A percentile compares a stretch with the other conserved stretches of the same genome.
Conservation (phyloP, 2,888 invertebrate species). For the Eupithecia subfuscata region DNA sequence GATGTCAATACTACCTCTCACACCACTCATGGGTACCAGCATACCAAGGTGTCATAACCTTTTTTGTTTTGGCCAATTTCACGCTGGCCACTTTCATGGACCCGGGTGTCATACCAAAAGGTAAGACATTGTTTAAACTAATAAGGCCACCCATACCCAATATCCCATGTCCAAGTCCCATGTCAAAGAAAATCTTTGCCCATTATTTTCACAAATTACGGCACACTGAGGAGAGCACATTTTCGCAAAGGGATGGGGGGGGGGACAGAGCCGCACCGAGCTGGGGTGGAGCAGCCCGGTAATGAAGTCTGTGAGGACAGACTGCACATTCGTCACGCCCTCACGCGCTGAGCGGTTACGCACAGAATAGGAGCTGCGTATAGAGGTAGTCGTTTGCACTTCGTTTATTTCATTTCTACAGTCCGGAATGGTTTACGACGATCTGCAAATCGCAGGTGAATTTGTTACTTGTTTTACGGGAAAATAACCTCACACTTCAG, state of each 20-base stretch:
- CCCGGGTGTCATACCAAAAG: slow-evolving; percentile 99
- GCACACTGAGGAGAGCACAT: no score
- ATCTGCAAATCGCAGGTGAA: slow-evolving; percentile 7
- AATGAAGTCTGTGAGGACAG: no score
- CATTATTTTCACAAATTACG: no score
- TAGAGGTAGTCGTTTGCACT: slow-evolving; percentile 30
- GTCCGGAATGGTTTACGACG: slow-evolving; percentile 2
- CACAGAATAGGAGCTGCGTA: slow-evolving; percentile 45
- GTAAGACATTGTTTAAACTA: slow-evolving; percentile 73
- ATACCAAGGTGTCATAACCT: slow-evolving; percentile 96
- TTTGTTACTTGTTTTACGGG: neutral
- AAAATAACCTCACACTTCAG: neutral
- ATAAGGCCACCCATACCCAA: no score
- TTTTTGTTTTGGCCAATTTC: slow-evolving; percentile 99
- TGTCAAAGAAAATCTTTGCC: no score
- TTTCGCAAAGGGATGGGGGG: no score
- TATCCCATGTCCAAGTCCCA: no score
- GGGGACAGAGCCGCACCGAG: no score
- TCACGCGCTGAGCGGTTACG: slow-evolving; percentile 32
- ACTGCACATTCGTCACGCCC: slow-evolving; percentile 54
- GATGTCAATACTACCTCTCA: slow-evolving; percentile 94
- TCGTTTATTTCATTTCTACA: slow-evolving; percentile 29
- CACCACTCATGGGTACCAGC: slow-evolving; percentile 95
- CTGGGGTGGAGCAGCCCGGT: no score
- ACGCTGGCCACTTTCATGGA: slow-evolving; percentile 99